A percentile compares a stretch with the other conserved stretches of the same genome.
These are phyloP conservation scores for Phrynocephalus vlangalii DNA, from an alignment of 2,797 vertebrate genomes.

Conservation along the genomic window DNA sequence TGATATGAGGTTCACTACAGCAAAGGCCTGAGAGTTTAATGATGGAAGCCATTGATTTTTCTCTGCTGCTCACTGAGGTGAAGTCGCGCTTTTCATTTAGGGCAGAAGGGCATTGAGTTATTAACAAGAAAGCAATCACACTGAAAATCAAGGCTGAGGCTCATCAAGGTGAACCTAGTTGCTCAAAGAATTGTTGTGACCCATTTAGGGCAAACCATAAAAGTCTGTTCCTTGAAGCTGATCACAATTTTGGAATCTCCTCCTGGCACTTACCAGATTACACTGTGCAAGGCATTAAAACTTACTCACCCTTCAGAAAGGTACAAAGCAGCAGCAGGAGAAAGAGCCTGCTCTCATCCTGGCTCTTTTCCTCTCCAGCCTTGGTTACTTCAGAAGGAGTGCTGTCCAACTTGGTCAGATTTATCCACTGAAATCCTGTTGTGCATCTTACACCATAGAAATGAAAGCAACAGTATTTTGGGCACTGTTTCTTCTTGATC, in stretches of 20 bases:
- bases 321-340: background rate
- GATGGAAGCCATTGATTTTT: background rate
- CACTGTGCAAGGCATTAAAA: no score
- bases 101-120: background rate
- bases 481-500: background rate
- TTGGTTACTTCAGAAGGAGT: background rate
- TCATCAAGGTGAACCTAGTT: background rate
- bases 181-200: constrained; percentile 1
- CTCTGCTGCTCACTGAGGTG: background rate
- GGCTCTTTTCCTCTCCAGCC: no score
- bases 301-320: background rate
- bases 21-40: background rate
- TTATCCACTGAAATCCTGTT: no score
- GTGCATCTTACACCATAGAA: no score
- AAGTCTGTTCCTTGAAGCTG: background rate
- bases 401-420: background rate
- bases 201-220: background rate
- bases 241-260: background rate
- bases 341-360: background rate
- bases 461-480: no score
- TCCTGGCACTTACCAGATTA: background rate
- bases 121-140: background rate
- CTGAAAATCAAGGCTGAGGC: background rate
- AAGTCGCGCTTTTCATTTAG: background rate
- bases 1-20: background rate